A percentile compares a stretch with the other conserved stretches of the same genome.
These are phyloP conservation scores for Trogon melanurus DNA, from an alignment of 2,113 vertebrate species.

Conservation along the genomic window DNA sequence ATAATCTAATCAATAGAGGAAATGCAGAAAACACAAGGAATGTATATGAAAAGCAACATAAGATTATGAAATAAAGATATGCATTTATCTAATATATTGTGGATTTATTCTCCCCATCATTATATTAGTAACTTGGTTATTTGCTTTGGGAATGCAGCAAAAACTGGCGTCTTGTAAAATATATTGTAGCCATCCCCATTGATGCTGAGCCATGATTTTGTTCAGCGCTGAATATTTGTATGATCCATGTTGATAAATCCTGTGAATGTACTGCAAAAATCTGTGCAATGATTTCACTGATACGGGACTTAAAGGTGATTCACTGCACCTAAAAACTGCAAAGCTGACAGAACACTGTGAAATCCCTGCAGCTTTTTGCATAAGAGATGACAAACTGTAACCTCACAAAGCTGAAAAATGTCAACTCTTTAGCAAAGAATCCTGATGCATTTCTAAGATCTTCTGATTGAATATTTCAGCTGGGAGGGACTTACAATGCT, in stretches of 20 bases:
- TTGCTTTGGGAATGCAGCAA: background rate
- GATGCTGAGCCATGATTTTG: background rate
- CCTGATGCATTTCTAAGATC: background rate
- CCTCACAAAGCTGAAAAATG: background rate
- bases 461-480: background rate
- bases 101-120: background rate
- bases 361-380: background rate
- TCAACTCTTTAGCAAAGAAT: background rate
- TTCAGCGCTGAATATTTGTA: background rate
- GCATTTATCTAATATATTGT: background rate
- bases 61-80: background rate
- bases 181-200: background rate
- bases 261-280: background rate
- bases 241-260: background rate
- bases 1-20: background rate
- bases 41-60: background rate
- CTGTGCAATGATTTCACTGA: background rate
- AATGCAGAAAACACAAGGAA: background rate
- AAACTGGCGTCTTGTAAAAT: background rate
- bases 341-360: background rate
- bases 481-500: background rate
- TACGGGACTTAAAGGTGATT: background rate
- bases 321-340: background rate
- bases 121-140: background rate
- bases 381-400: background rate